These are phyloP conservation scores for Byasa hedistus DNA, from an alignment of 2,888 invertebrate species.

Conservation along the genomic window DNA sequence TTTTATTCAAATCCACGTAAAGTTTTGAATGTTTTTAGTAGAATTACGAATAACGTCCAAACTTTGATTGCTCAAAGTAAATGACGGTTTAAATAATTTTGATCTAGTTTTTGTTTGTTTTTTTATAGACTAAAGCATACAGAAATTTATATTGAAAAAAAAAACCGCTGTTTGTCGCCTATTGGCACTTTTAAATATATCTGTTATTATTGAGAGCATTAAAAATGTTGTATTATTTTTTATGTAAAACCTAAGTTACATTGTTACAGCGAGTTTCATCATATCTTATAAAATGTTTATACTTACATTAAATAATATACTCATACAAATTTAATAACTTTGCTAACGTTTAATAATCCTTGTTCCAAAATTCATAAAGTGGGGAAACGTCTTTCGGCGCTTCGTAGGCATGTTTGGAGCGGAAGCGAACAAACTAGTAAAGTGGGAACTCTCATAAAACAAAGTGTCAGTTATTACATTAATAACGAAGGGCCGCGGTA, in stretches of 20 bases:
- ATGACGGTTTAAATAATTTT: too few relatives aligned
- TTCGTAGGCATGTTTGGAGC: slow-evolving; percentile 32
- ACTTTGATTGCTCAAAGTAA: not conserved
- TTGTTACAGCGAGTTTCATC: too few relatives aligned
- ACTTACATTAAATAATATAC: too few relatives aligned
- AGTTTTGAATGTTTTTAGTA: not conserved
- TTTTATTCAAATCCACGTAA: not conserved
- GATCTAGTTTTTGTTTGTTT: too few relatives aligned
- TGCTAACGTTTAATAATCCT: slow-evolving; percentile 33
- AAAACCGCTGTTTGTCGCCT: too few relatives aligned
- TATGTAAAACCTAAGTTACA: too few relatives aligned
- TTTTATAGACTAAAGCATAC: too few relatives aligned
- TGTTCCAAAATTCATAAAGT: slow-evolving; percentile 49
- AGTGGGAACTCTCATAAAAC: slow-evolving; percentile 73
- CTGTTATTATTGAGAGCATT: too few relatives aligned
- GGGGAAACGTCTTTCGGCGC: slow-evolving; percentile 26
- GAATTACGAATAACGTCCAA: not conserved
- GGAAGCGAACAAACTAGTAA: slow-evolving; percentile 54
- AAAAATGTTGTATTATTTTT: too few relatives aligned
- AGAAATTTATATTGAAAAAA: too few relatives aligned
- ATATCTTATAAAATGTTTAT: too few relatives aligned
- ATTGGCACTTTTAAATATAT: too few relatives aligned
- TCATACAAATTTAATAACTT: not conserved
- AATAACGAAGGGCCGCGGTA: slow-evolving; percentile 65
- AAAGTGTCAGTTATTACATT: slow-evolving; percentile 78